Base-by-base conservation (phyloP, 2,113 vertebrate species). In the Oostethus manadensis region DNA sequence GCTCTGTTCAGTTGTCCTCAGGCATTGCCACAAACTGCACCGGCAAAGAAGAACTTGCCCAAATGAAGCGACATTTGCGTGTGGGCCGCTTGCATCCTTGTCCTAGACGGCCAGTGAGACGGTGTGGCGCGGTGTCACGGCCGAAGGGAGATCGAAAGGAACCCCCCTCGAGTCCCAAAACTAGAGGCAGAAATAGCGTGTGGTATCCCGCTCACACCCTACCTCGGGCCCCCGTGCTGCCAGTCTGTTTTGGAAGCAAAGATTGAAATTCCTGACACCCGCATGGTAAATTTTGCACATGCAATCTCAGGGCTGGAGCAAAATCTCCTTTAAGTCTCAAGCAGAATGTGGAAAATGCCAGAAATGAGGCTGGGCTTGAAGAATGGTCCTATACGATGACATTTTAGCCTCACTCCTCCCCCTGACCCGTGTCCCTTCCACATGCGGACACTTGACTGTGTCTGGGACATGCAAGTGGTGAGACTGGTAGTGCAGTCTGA, bases 211-310 rank as follows among this genome's bases (percentile, higher is more conserved):
- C 60, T 60, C 47, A 60, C 70, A 76, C 74, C 69, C 62, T 56
- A 49, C 70, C 62, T 58, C 54, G 59, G n/a, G 78, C 69, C 76
- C 66, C 68, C 50, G 16, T 66, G 60, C 76, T 83, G 76, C 76
- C 77, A 69, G 72, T 64, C 81, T 89, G 75, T 89, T 91, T 88
- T 92, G 81, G 89, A 94, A 92, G 89, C 86, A 92, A 92, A 91
- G 88, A 90, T 92, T 90, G 93, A 94, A 95, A 95, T 95, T 92
- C 91, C 93, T 93, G 88, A 93, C 92, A 89, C 88, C 72, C 85
- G 74, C 60, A 84, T 88, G 91, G 90, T 91, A 88, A 91, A 93
- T 91, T 87, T 92, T 90, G 83, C 92, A 88, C 88, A 85, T 90
- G 74, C 84, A 72, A 80, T 82, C 82, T 64, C 85, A 62, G 73